A percentile compares a stretch with the other conserved stretches of the same genome.
Evolutionary conservation across 2,113 vertebrate genomes (phyloP).

Genomic region (Pandion haliaetus): DNA sequence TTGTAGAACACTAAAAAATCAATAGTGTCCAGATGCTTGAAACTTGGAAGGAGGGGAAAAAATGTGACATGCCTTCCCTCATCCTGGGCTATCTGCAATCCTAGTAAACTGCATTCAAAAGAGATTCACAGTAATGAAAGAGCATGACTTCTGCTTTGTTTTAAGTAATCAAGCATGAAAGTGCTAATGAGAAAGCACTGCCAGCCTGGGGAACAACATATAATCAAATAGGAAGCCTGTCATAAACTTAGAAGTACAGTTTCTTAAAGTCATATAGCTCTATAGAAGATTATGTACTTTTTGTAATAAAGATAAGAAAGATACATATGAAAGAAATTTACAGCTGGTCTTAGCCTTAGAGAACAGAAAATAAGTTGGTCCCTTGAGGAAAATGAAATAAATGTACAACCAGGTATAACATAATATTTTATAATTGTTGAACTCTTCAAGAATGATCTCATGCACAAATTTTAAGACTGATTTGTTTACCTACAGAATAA

Average conservation of each 20-base stretch:
- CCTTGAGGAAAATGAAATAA: not conserved
- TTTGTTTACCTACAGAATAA: not conserved
- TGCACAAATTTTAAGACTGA: not conserved
- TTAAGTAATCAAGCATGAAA: slow-evolving; percentile 26
- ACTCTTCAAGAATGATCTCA: not conserved
- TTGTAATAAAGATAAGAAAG: not conserved
- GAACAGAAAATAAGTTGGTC: not conserved
- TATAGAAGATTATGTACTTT: not conserved
- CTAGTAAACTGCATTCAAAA: not conserved
- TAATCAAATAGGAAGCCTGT: not conserved
- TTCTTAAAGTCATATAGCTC: not conserved
- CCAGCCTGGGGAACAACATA: not conserved
- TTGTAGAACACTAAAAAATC: not conserved
- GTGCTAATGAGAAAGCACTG: not conserved
- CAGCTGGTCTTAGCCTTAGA: not conserved
- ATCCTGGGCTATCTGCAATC: not conserved
- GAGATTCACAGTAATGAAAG: not conserved
- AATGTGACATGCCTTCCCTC: not conserved
- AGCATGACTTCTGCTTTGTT: not conserved
- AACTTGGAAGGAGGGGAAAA: not conserved
- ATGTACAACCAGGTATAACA: not conserved
- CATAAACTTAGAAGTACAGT: not conserved
- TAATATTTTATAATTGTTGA: not conserved
- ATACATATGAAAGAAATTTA: not conserved
- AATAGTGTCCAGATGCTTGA: not conserved